Percentiles rank a stretch among this genome's conserved stretches.
phyloP scores from a whole-genome alignment of 2,797 vertebrate species.

The Schizopygopsis malacanthus region DNA sequence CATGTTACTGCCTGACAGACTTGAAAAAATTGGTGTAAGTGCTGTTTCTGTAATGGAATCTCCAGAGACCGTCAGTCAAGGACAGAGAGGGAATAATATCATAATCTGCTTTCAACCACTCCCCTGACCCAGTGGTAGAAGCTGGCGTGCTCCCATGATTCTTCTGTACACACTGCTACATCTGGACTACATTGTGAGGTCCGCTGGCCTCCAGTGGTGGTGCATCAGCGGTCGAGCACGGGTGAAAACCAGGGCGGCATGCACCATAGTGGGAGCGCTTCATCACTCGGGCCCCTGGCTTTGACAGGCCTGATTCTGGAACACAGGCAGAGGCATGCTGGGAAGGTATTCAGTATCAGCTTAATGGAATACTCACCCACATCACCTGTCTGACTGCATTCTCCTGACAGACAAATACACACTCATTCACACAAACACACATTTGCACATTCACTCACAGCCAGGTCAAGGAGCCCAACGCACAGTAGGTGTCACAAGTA shows the following conservation, averaged over 20 bases:
- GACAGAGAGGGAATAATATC: conserved; percentile 71
- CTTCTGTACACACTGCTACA: conserved; percentile 67
- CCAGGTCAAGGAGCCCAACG: conserved; percentile 28
- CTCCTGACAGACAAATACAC: conserved; percentile 74
- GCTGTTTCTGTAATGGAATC: conserved; percentile 73
- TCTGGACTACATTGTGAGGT: conserved; percentile 79
- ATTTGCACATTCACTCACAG: conserved; percentile 31
- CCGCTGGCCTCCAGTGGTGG: conserved; percentile 71
- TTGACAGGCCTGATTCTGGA: conserved; percentile 78
- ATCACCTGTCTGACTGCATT: conserved; percentile 80
- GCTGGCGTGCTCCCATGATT: conserved; percentile 65
- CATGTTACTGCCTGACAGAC: conserved; percentile 74
- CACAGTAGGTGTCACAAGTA: conserved; percentile 44
- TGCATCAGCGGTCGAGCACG: conserved; percentile 73
- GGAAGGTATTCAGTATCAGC: conserved; percentile 78
- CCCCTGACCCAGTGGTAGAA: conserved; percentile 65
- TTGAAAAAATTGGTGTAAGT: conserved; percentile 74
- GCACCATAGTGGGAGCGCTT: conserved; percentile 80
- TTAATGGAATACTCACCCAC: conserved; percentile 82
- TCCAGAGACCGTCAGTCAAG: conserved; percentile 72
- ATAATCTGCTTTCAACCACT: conserved; percentile 71
- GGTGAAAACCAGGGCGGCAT: conserved; percentile 77
- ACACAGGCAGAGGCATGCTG: conserved; percentile 76
- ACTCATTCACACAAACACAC: conserved; percentile 48
- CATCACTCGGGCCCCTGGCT: conserved; percentile 80